Percentiles rank a stretch among this genome's conserved stretches.
phyloP scores from a whole-genome alignment of 2,797 vertebrate genomes.

The Eidolon dupreanum region DNA sequence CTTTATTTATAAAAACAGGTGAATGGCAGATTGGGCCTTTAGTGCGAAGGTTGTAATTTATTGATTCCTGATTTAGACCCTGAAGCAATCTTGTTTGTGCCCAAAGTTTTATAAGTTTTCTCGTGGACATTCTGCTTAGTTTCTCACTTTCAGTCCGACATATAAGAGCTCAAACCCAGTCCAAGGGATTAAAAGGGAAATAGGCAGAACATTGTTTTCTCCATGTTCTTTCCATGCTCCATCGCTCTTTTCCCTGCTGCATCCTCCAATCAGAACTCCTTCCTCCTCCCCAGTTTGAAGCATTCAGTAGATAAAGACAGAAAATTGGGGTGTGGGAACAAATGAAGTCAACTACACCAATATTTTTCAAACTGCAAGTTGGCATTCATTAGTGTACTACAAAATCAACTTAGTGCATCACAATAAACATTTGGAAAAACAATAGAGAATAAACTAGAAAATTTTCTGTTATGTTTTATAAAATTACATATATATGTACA shows the following conservation, averaged over 20 bases:
- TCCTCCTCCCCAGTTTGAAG: not conserved
- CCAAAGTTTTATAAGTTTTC: not conserved
- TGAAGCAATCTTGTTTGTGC: not conserved
- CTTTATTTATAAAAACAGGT: not conserved
- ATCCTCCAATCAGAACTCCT: not conserved
- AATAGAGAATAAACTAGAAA: not conserved
- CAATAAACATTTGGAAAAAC: not conserved
- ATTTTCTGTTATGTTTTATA: not conserved
- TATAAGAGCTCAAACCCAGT: not conserved
- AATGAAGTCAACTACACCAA: not conserved
- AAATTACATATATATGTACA: not conserved
- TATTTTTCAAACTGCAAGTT: not conserved
- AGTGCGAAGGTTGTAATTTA: not conserved
- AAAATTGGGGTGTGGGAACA: not conserved
- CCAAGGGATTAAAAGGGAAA: not conserved
- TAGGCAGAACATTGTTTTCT: not conserved
- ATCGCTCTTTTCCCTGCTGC: not conserved
- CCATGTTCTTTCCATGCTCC: fast-evolving
- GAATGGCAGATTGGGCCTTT: not conserved
- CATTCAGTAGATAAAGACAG: not conserved
- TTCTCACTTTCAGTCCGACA: not conserved
- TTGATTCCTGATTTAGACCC: not conserved
- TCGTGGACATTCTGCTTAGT: not conserved
- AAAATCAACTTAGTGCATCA: not conserved
- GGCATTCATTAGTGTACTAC: not conserved